Percentiles rank a stretch among this genome's conserved stretches.
These are phyloP conservation scores for Varanus komodoensis DNA, from an alignment of 2,113 vertebrate species.

Conservation along the genomic window DNA sequence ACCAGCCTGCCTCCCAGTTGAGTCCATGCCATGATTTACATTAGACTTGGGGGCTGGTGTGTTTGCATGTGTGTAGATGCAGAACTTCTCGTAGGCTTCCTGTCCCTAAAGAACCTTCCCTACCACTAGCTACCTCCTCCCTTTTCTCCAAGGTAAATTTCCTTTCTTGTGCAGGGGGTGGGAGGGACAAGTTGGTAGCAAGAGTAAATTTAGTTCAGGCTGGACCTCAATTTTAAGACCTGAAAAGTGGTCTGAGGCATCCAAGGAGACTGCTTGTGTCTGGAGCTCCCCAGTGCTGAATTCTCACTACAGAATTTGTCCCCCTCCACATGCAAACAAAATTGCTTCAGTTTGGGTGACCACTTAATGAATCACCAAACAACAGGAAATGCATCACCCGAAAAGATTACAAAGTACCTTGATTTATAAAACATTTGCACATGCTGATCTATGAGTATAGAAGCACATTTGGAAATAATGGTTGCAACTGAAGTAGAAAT, in stretches of 20 bases:
- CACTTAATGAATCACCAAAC: no score
- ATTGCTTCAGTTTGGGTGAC: no score
- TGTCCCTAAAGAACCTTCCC: background rate
- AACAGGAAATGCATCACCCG: no score
- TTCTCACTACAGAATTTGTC: no score
- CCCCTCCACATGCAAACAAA: no score
- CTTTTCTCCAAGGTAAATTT: background rate
- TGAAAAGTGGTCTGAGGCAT: background rate
- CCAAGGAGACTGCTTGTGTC: background rate
- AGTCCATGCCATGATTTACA: background rate
- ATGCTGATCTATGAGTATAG: no score
- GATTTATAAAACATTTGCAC: no score
- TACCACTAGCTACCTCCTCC: background rate
- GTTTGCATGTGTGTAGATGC: background rate
- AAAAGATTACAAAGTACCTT: no score
- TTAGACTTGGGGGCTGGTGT: background rate
- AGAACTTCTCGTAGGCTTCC: background rate
- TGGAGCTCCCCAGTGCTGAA: no score
- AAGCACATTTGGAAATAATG: no score
- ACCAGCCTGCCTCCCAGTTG: background rate
- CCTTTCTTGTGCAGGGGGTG: background rate
- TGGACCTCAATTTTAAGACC: background rate
- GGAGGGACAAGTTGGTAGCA: background rate
- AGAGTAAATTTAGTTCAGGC: background rate
- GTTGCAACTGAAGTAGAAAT: no score